Evolutionary conservation across 1,140 invertebrate species (phyloP).

Genomic region (Parapsyche elsis): DNA sequence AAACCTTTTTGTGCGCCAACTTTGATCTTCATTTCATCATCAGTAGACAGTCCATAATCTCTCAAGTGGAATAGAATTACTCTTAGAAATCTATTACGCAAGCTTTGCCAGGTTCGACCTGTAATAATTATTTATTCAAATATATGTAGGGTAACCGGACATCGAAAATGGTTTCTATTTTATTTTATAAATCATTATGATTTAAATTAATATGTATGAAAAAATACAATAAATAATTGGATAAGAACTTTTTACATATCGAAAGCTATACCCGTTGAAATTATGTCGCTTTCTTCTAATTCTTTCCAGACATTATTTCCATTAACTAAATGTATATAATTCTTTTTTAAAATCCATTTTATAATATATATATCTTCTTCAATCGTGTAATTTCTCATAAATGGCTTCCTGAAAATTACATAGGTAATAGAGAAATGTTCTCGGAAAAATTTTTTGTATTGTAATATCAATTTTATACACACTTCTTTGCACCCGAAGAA

Average conservation of each 20-base stretch:
- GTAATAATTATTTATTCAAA: not conserved
- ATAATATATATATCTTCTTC: not conserved
- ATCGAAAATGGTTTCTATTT: no score
- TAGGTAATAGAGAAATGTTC: no score
- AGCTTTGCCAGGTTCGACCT: not conserved
- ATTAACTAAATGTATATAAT: not conserved
- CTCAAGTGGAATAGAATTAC: not conserved
- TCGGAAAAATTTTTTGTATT: no score
- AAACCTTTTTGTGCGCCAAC: not conserved
- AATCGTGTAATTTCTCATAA: not conserved
- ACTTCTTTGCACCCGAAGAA: no score
- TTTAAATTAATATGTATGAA: not conserved
- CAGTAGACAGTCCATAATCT: not conserved
- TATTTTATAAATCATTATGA: not conserved
- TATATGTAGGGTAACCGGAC: not conserved
- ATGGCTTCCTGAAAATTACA: no score
- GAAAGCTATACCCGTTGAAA: not conserved
- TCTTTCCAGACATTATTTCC: not conserved
- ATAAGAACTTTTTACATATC: not conserved
- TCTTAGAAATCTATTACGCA: not conserved
- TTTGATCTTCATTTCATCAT: constrained; percentile 1
- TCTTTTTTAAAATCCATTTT: not conserved
- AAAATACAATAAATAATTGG: no score
- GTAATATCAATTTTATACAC: no score
- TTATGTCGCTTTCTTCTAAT: not conserved